Conservation (phyloP, 2,888 invertebrate species). For the Scaeva pyrastri region DNA sequence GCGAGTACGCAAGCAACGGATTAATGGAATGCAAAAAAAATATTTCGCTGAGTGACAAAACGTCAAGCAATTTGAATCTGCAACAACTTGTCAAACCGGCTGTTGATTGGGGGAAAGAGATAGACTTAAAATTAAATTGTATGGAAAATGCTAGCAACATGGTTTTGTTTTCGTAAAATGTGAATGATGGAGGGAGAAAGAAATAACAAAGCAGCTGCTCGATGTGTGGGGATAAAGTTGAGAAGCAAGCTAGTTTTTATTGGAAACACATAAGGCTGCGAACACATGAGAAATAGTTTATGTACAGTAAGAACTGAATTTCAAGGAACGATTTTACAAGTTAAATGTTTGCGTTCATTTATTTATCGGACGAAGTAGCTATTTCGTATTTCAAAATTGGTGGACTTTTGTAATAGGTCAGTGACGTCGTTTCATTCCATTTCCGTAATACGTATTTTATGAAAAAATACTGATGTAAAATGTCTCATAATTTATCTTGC, state of each 20-base stretch:
- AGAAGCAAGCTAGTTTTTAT: conserved; percentile 27
- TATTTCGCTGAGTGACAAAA: conserved; percentile 17
- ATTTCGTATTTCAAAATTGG: too few relatives aligned
- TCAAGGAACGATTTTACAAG: too few relatives aligned
- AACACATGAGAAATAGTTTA: not conserved
- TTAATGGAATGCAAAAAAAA: conserved; percentile 52
- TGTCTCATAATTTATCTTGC: too few relatives aligned
- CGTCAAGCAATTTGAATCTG: conserved; percentile 69
- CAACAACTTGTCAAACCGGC: conserved; percentile 73
- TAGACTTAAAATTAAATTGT: not conserved
- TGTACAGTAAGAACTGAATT: conserved; percentile 2
- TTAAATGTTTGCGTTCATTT: too few relatives aligned
- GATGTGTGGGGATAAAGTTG: conserved; percentile 46
- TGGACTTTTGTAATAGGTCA: too few relatives aligned
- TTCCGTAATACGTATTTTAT: too few relatives aligned
- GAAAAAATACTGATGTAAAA: too few relatives aligned
- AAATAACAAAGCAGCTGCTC: conserved; percentile 2
- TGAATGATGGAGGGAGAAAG: conserved; percentile 25
- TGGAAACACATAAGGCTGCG: conserved; percentile 41
- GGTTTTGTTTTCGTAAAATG: conserved; percentile 50
- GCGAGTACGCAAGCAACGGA: conserved; percentile 43
- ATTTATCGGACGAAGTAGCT: too few relatives aligned
- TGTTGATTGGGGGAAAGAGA: conserved; percentile 56
- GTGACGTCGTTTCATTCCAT: too few relatives aligned
- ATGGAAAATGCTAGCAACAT: conserved; percentile 55